Percentiles rank a stretch among this genome's conserved stretches.
These are phyloP conservation scores for Bos taurus DNA, from an alignment of 2,113 vertebrate species.

Conservation along the genomic window DNA sequence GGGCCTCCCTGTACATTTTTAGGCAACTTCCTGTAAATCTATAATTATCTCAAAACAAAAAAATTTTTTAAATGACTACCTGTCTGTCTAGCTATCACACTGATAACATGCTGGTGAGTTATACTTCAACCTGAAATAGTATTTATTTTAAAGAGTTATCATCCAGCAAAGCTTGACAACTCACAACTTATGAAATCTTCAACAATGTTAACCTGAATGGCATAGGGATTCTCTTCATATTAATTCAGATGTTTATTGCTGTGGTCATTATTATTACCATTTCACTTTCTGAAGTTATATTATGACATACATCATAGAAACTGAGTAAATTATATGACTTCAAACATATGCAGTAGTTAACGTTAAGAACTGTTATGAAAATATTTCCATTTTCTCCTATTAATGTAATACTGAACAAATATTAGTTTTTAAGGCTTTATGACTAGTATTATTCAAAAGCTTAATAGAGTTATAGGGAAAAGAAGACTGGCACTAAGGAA, in stretches of 20 bases:
- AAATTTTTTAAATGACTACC: not conserved
- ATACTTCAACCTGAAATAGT: not conserved
- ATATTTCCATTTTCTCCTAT: conserved; percentile 20
- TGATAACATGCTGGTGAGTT: not conserved
- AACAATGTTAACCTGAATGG: not conserved
- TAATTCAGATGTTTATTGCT: not conserved
- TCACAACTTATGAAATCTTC: not conserved
- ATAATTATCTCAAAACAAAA: conserved; percentile 16
- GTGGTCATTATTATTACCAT: not conserved
- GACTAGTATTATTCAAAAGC: conserved; percentile 36
- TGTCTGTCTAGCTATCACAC: not conserved
- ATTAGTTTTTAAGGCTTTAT: conserved; percentile 24
- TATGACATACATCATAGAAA: not conserved
- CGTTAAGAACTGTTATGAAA: not conserved
- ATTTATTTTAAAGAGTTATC: not conserved
- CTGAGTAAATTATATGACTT: not conserved
- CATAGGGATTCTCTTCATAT: not conserved
- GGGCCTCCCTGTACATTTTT: not conserved
- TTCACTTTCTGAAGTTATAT: not conserved
- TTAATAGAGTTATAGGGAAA: conserved; percentile 29
- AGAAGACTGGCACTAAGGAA: not conserved
- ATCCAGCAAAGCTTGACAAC: not conserved
- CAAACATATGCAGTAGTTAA: not conserved
- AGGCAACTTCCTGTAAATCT: not conserved
- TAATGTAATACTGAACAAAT: conserved; percentile 4